Evolutionary conservation across 2,888 invertebrate genomes (phyloP).

Genomic region (Drosophila barbarae): DNA sequence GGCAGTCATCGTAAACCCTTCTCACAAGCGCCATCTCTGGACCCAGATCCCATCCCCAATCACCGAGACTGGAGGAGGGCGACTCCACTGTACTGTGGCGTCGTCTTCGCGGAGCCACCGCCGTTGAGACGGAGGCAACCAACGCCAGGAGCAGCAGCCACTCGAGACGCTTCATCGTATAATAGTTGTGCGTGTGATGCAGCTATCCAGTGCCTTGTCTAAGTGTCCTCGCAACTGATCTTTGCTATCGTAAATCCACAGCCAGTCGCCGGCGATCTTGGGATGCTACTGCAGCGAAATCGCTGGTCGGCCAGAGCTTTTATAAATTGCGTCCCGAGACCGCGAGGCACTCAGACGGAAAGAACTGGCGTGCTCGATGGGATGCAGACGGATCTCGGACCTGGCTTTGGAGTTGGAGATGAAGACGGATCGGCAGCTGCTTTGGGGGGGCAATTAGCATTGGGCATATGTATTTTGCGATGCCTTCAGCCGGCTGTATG

Average conservation of each 20-base stretch:
- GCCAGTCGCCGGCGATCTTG: constrained; percentile 47
- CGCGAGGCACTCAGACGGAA: constrained; percentile 74
- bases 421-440: constrained; percentile 26
- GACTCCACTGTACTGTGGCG: constrained; percentile 45
- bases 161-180: constrained; percentile 56
- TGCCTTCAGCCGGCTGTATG: constrained; percentile 39
- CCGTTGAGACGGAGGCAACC: constrained; percentile 41
- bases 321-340: constrained; percentile 71
- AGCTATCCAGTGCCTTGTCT: constrained; percentile 15
- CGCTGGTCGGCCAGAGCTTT: constrained; percentile 71
- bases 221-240: constrained; percentile 4
- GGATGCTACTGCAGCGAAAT: constrained; percentile 75
- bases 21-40: constrained; percentile 83
- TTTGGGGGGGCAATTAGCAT: constrained; percentile 59
- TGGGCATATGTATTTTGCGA: constrained; percentile 52
- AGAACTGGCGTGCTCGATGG: constrained; percentile 75
- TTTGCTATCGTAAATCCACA: constrained; percentile 29
- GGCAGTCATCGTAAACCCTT: constrained; percentile 84
- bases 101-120: constrained; percentile 56
- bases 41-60: constrained; percentile 66
- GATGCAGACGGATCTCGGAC: constrained; percentile 36
- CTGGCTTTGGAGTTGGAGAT: constrained; percentile 8
- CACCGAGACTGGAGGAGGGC: constrained; percentile 7
- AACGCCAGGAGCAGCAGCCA: constrained; percentile 65
- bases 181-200: constrained; percentile 11